Evolutionary conservation across 37 sponge, comb jelly and placozoan genomes (phyloP).

Genomic region (Haliclona indistincta): DNA sequence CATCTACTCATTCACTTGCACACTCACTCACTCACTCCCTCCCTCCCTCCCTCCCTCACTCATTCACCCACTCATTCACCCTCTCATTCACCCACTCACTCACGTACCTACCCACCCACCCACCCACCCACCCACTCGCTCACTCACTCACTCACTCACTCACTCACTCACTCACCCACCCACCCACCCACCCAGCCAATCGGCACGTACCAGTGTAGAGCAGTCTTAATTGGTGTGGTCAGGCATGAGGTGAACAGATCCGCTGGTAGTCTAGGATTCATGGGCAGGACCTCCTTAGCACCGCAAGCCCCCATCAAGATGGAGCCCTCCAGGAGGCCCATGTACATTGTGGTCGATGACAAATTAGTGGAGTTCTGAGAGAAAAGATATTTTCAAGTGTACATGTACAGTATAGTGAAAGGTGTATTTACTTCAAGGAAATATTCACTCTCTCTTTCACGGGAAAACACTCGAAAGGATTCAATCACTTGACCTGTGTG

Average conservation of each 20-base stretch:
- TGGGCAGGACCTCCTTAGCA: slow-evolving; percentile 84
- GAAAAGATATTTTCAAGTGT: background rate
- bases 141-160: background rate
- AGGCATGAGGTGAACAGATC: slow-evolving; percentile 96
- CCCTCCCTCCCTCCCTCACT: background rate
- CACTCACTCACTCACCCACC: background rate
- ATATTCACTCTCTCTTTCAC: slow-evolving; percentile 81
- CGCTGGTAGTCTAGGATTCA: slow-evolving; percentile 93
- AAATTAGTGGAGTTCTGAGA: background rate
- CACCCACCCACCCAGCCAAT: slow-evolving; percentile 39
- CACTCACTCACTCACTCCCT: background rate
- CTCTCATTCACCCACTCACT: background rate
- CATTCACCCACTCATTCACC: slow-evolving; percentile 36
- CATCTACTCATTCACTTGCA: background rate
- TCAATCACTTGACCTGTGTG: slow-evolving; percentile 80
- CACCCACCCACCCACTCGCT: background rate
- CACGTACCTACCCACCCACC: background rate
- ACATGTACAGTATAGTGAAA: background rate
- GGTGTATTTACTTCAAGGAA: background rate
- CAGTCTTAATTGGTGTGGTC: slow-evolving; percentile 91
- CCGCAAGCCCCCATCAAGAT: slow-evolving; percentile 92
- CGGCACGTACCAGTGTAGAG: slow-evolving; percentile 59
- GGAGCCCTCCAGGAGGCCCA: slow-evolving; percentile 55
- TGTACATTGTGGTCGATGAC: slow-evolving; percentile 1
- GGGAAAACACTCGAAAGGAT: slow-evolving; percentile 81